Evolutionary conservation across 1,140 invertebrate genomes (phyloP), one percentile per base, ranked within the genome.

Genomic region (Aphidius ervi): DNA sequence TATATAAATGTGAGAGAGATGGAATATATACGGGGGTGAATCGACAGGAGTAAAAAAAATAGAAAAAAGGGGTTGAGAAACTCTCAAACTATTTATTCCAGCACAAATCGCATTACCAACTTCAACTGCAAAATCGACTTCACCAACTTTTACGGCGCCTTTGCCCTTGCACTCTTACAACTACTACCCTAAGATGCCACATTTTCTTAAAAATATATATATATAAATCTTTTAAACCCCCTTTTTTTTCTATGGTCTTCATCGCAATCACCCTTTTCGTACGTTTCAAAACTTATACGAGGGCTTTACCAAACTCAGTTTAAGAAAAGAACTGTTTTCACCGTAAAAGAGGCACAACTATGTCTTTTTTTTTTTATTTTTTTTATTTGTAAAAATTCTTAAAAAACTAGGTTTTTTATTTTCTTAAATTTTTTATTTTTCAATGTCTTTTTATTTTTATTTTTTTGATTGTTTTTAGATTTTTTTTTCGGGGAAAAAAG

Each of bases 71-170:
- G 54, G 43, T 20, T 56, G 56, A 37, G 54, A 42, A 45, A 60
- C 66, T 68, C 67, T 59, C 63, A 65, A 74, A 77, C 75, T 79
- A 79, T 78, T 77, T 78, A 78, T 79, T 78, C 74, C 73, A 70
- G 72, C 75, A 75, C 76, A 78, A 79, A 77, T 79, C 75, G 77
- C 74, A 78, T 78, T 79, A 79, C 75, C 75, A 79, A 79, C 76
- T 78, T 72, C 68, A 76, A 75, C 75, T 78, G 75, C 77, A 78
- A 78, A 79, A 79, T 79, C 77, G 77, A 79, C 77, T 79, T 77
- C 67, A 68, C 71, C 71, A 78, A 79, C 75, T 79, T 79, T 79
- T 77, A 77, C 74, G 75, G 70, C 71, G 72, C 73, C 71, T 70
- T 67, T 66, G 61, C 63, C 71, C 67, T 73, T 72, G 65, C 66